A percentile compares a stretch with the other conserved stretches of the same genome.
Evolutionary conservation across 2,888 invertebrate genomes (phyloP).

Genomic region (Junonia oenone): DNA sequence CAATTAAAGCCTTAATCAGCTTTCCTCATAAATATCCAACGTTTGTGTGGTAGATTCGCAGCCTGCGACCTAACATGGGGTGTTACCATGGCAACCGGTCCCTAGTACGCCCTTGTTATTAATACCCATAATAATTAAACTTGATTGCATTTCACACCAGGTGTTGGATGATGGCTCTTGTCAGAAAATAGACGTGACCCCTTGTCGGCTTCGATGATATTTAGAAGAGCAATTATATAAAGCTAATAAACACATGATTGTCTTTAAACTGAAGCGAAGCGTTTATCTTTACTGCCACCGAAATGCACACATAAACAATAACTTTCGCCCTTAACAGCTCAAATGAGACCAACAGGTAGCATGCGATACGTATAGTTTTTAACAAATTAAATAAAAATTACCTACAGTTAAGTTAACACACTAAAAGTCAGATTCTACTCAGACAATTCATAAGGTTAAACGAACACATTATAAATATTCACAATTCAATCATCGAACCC

Average conservation of each 20-base stretch:
- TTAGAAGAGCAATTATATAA: constrained; percentile 26
- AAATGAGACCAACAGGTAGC: background rate
- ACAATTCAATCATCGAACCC: constrained; percentile 27
- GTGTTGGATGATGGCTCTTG: constrained; percentile 70
- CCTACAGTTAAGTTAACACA: no score
- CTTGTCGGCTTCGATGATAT: constrained; percentile 35
- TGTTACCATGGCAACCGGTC: constrained; percentile 69
- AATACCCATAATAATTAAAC: constrained; percentile 79
- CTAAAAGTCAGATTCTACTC: background rate
- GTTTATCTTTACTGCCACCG: background rate
- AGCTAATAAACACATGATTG: constrained; percentile 21
- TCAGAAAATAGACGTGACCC: constrained; percentile 47
- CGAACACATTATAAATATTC: constrained; percentile 1
- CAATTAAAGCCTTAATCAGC: constrained; percentile 71
- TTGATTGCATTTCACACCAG: constrained; percentile 79
- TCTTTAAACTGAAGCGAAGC: background rate
- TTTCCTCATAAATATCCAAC: constrained; percentile 69
- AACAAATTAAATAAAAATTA: no score
- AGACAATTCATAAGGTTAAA: constrained; percentile 1
- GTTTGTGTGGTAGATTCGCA: constrained; percentile 57
- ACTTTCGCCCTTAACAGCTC: background rate
- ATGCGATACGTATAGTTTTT: no score
- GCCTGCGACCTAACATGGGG: constrained; percentile 65
- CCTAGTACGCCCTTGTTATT: constrained; percentile 77
- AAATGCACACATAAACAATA: background rate